phyloP scores from a whole-genome alignment of 37 sponge, comb jelly and placozoan species.

The Cladorhizidae sp. region DNA sequence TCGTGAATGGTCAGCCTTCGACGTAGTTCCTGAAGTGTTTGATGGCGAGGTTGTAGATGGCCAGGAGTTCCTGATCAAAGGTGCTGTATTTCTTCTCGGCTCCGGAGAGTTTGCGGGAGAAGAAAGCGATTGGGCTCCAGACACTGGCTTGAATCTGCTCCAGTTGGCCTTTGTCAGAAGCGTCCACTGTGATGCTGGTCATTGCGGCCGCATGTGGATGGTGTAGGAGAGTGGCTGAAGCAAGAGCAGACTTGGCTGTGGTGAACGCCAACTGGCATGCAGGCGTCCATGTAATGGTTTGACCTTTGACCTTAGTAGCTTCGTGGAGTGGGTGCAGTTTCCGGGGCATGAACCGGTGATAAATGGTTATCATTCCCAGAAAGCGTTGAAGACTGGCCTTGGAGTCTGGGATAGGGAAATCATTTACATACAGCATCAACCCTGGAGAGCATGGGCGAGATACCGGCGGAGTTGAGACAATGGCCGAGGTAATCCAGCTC shows the following conservation, averaged over 20 bases:
- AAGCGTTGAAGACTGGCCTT: constrained; percentile 13
- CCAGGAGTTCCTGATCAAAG: no score
- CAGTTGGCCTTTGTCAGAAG: not conserved
- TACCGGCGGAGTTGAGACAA: no score
- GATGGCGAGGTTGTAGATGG: constrained; percentile 11
- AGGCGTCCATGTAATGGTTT: constrained; percentile 17
- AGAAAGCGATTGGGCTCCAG: constrained; percentile 1
- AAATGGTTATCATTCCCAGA: constrained; percentile 35
- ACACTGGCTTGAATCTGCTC: not conserved
- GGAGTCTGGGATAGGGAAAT: not conserved
- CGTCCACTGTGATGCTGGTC: not conserved
- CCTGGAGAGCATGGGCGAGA: no score
- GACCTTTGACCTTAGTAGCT: constrained; percentile 3
- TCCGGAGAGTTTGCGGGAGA: not conserved
- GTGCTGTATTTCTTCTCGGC: constrained; percentile 42
- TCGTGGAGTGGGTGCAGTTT: constrained; percentile 11
- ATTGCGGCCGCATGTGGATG: not conserved
- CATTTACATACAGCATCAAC: no score
- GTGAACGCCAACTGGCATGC: not conserved
- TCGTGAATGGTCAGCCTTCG: constrained; percentile 22
- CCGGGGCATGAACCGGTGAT: constrained; percentile 17
- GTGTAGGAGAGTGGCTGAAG: constrained; percentile 6
- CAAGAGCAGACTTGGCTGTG: constrained; percentile 5
- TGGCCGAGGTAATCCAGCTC: no score
- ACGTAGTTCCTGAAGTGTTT: constrained; percentile 32